Percentiles rank a stretch among this genome's conserved stretches.
phyloP scores from a whole-genome alignment of 2,888 invertebrate species.

The Pantelozetes paolii region DNA sequence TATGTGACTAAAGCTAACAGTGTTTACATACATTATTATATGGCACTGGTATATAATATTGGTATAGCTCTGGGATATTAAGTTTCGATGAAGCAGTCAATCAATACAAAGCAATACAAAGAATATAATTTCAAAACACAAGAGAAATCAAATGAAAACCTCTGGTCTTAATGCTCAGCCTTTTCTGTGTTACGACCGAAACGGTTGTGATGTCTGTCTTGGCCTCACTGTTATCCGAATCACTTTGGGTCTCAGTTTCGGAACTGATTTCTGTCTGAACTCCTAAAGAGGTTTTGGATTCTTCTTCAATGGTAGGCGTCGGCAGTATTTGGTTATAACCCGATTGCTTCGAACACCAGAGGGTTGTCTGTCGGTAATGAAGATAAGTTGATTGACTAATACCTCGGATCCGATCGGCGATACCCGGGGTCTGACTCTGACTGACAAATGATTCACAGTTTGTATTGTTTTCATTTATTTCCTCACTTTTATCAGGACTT shows the following conservation, averaged over 20 bases:
- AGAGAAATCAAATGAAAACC: neutral
- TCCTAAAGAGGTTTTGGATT: neutral
- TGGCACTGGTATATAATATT: no score
- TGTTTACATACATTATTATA: no score
- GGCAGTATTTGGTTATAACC: constrained; percentile 8
- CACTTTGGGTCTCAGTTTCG: neutral
- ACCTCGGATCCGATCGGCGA: neutral
- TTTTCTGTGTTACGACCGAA: neutral
- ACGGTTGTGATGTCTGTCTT: neutral
- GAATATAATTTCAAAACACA: neutral
- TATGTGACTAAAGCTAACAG: no score
- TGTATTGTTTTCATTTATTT: constrained; percentile 15
- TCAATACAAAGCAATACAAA: no score
- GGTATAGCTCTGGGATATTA: no score
- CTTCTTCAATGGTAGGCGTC: neutral
- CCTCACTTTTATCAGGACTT: neutral
- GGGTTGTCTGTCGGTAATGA: constrained; percentile 1
- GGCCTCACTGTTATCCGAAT: neutral
- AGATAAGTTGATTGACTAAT: neutral
- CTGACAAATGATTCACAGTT: neutral
- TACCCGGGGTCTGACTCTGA: constrained; percentile 3
- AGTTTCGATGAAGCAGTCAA: no score
- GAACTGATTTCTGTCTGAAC: constrained; percentile 7
- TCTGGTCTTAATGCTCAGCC: constrained; percentile 1
- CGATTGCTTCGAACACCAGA: constrained; percentile 3